Conservation (phyloP, 2,888 invertebrate species). For the Syrista parreyssii region DNA sequence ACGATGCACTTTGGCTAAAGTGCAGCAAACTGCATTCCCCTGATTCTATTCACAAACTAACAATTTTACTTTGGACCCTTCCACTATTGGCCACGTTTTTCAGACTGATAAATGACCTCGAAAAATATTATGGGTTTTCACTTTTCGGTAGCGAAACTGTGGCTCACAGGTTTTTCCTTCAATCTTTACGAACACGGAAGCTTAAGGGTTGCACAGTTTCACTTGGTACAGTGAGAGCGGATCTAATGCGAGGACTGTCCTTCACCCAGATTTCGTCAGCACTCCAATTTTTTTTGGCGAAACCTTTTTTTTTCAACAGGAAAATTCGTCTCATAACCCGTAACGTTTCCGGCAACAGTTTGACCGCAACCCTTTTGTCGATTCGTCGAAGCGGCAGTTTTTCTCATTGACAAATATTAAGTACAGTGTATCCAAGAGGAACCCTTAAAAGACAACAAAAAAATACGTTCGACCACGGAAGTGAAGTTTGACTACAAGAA, state of each 20-base stretch:
- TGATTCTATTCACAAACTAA: too few species aligned
- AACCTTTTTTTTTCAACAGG: slow-evolving; percentile 6
- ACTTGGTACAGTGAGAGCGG: neutral
- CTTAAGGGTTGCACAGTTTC: neutral
- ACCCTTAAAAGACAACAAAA: slow-evolving; percentile 14
- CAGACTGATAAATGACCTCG: too few species aligned
- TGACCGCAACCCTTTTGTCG: slow-evolving; percentile 50
- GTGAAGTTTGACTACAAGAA: slow-evolving; percentile 5
- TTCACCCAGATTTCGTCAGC: slow-evolving; percentile 37
- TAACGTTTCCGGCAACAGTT: slow-evolving; percentile 49
- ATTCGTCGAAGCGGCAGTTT: neutral
- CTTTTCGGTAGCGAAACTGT: slow-evolving; percentile 27
- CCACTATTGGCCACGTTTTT: too few species aligned
- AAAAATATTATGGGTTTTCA: slow-evolving; percentile 29
- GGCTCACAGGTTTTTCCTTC: neutral
- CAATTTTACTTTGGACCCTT: too few species aligned
- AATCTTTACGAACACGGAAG: neutral
- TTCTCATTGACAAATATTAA: too few species aligned
- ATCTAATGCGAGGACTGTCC: slow-evolving; percentile 7
- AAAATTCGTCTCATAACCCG: neutral
- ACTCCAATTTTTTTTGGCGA: slow-evolving; percentile 11
- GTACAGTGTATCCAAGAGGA: neutral
- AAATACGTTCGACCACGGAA: slow-evolving; percentile 30
- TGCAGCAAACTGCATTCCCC: too few species aligned
- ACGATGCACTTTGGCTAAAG: too few species aligned